A percentile compares a stretch with the other conserved stretches of the same genome.
Conservation (phyloP, 1,140 invertebrate genomes). For the Drosophila auraria region DNA sequence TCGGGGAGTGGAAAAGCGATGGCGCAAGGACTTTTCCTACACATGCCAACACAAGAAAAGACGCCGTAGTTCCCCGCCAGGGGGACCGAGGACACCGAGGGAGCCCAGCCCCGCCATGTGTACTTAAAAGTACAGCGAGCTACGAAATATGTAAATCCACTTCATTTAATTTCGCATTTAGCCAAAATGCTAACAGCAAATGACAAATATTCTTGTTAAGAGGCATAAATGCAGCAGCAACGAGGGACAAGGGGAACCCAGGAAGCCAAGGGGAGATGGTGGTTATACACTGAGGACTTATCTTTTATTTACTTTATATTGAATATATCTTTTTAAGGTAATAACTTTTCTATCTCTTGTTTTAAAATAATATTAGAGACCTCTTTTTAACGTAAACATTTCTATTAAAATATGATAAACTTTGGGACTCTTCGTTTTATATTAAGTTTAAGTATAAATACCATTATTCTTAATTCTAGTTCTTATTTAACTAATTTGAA, state of each 20-base stretch:
- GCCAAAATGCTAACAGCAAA: slow-evolving; percentile 83
- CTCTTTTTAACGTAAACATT: too few relatives aligned
- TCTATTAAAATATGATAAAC: too few relatives aligned
- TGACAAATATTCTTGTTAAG: slow-evolving; percentile 84
- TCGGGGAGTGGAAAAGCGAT: slow-evolving; percentile 27
- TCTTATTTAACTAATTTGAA: too few relatives aligned
- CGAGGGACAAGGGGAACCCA: slow-evolving; percentile 7
- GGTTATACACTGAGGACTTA: neutral
- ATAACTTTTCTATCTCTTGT: too few relatives aligned
- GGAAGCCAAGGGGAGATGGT: slow-evolving; percentile 10
- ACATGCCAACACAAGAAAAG: slow-evolving; percentile 62
- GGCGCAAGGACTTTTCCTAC: slow-evolving; percentile 68
- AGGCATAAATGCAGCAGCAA: slow-evolving; percentile 71
- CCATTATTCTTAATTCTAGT: too few relatives aligned
- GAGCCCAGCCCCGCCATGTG: slow-evolving; percentile 46
- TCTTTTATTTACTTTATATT: neutral
- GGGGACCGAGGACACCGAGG: neutral
- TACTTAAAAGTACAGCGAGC: slow-evolving; percentile 78
- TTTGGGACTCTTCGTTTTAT: too few relatives aligned
- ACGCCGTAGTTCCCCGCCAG: neutral
- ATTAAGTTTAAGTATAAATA: too few relatives aligned
- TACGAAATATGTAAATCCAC: slow-evolving; percentile 83
- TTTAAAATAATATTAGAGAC: too few relatives aligned
- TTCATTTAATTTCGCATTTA: slow-evolving; percentile 84
- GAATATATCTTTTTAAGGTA: too few relatives aligned